Evolutionary conservation across 2,113 vertebrate genomes (phyloP).

Genomic region (Dipodomys merriami): DNA sequence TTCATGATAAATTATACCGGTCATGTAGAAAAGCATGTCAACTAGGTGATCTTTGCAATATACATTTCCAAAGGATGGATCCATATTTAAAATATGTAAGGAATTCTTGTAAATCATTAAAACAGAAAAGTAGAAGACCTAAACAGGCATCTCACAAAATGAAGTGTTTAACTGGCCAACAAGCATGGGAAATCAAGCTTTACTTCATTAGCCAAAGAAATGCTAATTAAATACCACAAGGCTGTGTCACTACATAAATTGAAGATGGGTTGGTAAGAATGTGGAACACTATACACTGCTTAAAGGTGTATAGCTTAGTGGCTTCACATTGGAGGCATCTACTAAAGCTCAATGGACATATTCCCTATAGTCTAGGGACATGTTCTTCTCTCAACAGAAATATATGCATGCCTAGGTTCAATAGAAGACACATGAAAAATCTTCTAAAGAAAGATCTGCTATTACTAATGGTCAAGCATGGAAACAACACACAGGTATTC

Average conservation of each 20-base stretch:
- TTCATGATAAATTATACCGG: slow-evolving; percentile 17
- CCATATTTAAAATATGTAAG: slow-evolving; percentile 45
- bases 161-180: slow-evolving; percentile 1
- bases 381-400: slow-evolving; percentile 32
- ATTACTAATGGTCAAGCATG: neutral
- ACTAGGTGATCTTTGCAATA: neutral
- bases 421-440: slow-evolving; percentile 7
- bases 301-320: neutral
- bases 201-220: slow-evolving; percentile 48
- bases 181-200: neutral
- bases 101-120: slow-evolving; percentile 13
- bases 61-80: slow-evolving; percentile 26
- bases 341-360: neutral
- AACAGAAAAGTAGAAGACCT: no score
- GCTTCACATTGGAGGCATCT: neutral
- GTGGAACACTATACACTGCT: neutral
- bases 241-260: slow-evolving; percentile 26
- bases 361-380: neutral
- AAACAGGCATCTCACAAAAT: neutral
- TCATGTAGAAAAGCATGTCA: neutral
- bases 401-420: neutral
- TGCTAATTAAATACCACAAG: slow-evolving; percentile 21
- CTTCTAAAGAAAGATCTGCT: neutral
- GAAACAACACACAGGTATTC: neutral
- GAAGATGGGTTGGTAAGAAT: slow-evolving; percentile 5